Evolutionary conservation across 2,113 vertebrate genomes (phyloP), one percentile per base, ranked within the genome.

Genomic region (Tragelaphus scriptus): DNA sequence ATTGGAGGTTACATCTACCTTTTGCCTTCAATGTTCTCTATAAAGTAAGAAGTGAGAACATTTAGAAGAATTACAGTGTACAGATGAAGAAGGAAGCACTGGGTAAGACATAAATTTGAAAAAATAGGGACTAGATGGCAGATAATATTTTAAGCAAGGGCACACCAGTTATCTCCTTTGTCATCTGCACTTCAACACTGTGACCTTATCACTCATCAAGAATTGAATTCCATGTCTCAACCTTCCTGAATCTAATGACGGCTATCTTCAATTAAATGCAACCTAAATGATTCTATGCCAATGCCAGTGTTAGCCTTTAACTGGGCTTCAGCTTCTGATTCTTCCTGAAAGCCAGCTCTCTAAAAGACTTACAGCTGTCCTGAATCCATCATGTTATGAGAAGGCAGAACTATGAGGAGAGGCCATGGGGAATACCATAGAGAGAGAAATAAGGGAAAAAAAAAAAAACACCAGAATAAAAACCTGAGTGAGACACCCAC

Each of bases 361-460:
- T 12, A 2, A 36, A 59, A 65, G 7, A 59, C 59, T 6, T 40
- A 1, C 7, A 0, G 1, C 19, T 77, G 11, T 30, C 2, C 6
- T 32, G 21, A 88, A 13, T 59, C 8, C 89, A 56, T 12, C 32
- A 21, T 16, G 3, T 13, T 77, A 15, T 23, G 0, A 28, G 51
- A 96, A 68, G 17, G 3, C 9, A 86, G 71, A 81, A 12, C 1
- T 15, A 44, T 84, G 15, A 23, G 9, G 4, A 80, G 1, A 13
- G 2, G 6, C 2, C 28, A 11, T 0, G 4, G 9, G 6, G 63
- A 19, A 63, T 58, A 19, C 1, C 6, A 53, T 4, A 4, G 36
- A 30, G 0, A 55, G 6, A 61, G 9, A 75, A 6, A 26, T 14
- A 58, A 3, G 13, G 7, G 32, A 2, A 1, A 21, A 30, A 28